These are phyloP conservation scores for Sipha maydis DNA, from an alignment of 2,888 invertebrate species.

Conservation along the genomic window DNA sequence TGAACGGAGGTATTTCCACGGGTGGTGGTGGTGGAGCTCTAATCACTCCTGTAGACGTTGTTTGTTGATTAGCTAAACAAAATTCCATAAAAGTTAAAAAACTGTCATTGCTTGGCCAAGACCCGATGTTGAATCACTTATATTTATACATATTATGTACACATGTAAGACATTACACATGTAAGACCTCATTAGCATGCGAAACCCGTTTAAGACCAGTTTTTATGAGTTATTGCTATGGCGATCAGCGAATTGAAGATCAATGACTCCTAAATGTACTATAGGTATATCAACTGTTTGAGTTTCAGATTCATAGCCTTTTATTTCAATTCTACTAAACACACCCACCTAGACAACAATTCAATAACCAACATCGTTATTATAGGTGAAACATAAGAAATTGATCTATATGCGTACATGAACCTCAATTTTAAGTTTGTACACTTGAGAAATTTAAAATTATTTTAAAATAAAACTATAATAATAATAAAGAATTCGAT, in stretches of 20 bases:
- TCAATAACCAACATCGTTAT: no score
- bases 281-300: neutral
- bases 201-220: slow-evolving; percentile 55
- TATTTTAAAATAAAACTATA: neutral
- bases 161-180: neutral
- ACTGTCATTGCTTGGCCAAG: neutral
- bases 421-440: no score
- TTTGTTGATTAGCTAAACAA: slow-evolving; percentile 9
- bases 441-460: neutral
- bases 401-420: no score
- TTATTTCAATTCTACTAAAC: neutral
- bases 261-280: slow-evolving; percentile 40
- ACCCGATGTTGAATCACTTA: neutral
- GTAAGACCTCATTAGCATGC: slow-evolving; percentile 27
- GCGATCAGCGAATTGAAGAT: slow-evolving; percentile 32
- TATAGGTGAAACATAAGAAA: no score
- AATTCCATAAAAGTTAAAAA: slow-evolving; percentile 19
- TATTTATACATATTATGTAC: neutral
- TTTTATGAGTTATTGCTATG: slow-evolving; percentile 31
- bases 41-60: slow-evolving; percentile 66
- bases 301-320: neutral
- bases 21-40: slow-evolving; percentile 67
- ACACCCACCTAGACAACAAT: no score
- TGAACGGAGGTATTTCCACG: slow-evolving; percentile 67
- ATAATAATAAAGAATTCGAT: slow-evolving; percentile 19